Evolutionary conservation across 2,113 vertebrate genomes (phyloP), one percentile per base, ranked within the genome.

Genomic region (Romanogobio albipinnatus): DNA sequence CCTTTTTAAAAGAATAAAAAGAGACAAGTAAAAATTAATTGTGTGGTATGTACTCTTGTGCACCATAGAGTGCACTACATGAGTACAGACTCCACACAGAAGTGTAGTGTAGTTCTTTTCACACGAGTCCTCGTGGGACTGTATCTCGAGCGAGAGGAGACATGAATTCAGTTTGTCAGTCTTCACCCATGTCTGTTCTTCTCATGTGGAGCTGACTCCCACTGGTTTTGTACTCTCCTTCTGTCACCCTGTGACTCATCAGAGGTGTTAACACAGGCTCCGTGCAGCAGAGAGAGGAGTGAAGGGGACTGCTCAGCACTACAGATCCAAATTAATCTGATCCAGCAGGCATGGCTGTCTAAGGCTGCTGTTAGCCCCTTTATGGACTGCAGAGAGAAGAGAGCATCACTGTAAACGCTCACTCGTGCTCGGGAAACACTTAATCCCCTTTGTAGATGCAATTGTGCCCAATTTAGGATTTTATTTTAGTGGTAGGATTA

Each of bases 241-340:
- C 83, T 84, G 83, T 79, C 62, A 11, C 83, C 73, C 84, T 85
- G 19, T 85, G 76, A 68, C 59, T 85, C 62, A 58, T 79, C 83
- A 53, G 33, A 29, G 62, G 49, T 64, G 59, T 78, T 51, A 68
- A 43, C 62, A 24, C 61, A 36, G 9, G 49, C 17, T 70, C 39
- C 56, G 70, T 53, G 39, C 53, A 76, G 82, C 9, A 19, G 61
- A 47, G 59, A 71, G 53, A 79, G n/a, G n/a, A 76, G 56, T 76
- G 43, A 64, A 76, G 59, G 59, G 26, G 56, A 59, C 53, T 78
- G 79, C 79, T 81, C 79, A 64, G 59, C 43, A 36, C 62, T 81
- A 66, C 61, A 29, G 59, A 51, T 49, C 24, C 13, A 43, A 61
- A 78, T 78, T n/a, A 78, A 78, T 78, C 66, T 73, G 81, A 33